Conservation (phyloP, 2,888 invertebrate genomes). For the Vandiemenella viatica region DNA sequence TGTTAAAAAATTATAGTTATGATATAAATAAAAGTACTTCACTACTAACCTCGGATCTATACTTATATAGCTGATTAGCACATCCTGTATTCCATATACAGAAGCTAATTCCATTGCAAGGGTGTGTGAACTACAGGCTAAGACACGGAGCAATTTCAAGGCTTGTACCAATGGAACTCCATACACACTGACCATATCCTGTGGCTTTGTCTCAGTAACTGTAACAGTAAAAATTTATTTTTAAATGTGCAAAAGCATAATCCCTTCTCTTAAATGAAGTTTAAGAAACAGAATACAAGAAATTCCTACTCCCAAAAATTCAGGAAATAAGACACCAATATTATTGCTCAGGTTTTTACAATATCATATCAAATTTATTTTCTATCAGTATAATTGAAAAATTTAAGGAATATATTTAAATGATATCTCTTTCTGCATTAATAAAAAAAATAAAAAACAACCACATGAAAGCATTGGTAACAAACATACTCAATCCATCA, state of each 20-base stretch:
- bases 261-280: too few species aligned
- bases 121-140: conserved; percentile 44
- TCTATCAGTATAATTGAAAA: too few species aligned
- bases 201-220: conserved; percentile 6
- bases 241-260: background rate
- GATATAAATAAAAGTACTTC: background rate
- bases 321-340: too few species aligned
- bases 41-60: conserved; percentile 20
- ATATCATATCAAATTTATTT: too few species aligned
- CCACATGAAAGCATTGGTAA: too few species aligned
- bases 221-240: background rate
- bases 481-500: too few species aligned
- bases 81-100: conserved; percentile 27
- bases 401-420: too few species aligned
- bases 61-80: conserved; percentile 22
- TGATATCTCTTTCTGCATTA: too few species aligned
- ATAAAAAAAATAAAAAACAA: too few species aligned
- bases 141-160: conserved; percentile 54
- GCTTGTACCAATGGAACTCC: conserved; percentile 53
- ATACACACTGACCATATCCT: conserved; percentile 30
- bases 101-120: conserved; percentile 37
- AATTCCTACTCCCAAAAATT: background rate
- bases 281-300: background rate
- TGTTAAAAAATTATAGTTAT: background rate
- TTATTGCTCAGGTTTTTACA: too few species aligned